Conservation (phyloP, 2,797 vertebrate genomes). For the Pipistrellus nathusii region DNA sequence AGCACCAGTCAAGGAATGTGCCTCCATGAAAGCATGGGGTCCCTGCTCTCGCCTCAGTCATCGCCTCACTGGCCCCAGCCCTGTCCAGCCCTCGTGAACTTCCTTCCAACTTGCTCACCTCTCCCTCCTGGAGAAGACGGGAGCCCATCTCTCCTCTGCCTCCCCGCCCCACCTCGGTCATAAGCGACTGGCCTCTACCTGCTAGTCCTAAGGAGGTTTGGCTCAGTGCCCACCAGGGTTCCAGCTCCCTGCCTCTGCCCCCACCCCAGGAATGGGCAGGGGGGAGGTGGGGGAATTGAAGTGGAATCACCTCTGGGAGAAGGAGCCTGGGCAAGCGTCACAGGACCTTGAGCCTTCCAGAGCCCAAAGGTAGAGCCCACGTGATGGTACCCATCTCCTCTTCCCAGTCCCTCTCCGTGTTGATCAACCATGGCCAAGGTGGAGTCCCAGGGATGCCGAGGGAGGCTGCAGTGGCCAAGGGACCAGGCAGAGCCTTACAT, state of each 20-base stretch:
- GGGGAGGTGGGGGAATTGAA: conserved; percentile 55
- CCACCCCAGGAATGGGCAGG: conserved; percentile 72
- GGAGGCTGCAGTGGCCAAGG: background rate
- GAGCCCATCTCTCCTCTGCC: background rate
- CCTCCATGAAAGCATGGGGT: background rate
- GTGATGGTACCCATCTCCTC: background rate
- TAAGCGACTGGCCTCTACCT: conserved; percentile 22
- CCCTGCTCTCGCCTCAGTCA: background rate
- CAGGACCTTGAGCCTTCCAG: background rate
- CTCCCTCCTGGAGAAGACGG: background rate
- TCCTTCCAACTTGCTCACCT: background rate
- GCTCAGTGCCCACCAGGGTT: conserved; percentile 29
- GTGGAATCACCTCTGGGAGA: conserved; percentile 48
- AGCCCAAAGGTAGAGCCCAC: background rate
- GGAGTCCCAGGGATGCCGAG: background rate
- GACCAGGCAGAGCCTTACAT: background rate
- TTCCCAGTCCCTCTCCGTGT: background rate
- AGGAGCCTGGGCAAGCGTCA: background rate
- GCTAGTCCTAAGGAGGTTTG: conserved; percentile 57
- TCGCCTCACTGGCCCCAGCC: background rate
- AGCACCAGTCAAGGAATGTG: background rate
- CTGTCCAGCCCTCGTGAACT: background rate
- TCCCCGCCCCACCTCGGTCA: background rate
- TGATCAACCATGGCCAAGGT: background rate
- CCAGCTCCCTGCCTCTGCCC: conserved; percentile 43